phyloP scores from a whole-genome alignment of 2,797 vertebrate species.

The Lacerta agilis region DNA sequence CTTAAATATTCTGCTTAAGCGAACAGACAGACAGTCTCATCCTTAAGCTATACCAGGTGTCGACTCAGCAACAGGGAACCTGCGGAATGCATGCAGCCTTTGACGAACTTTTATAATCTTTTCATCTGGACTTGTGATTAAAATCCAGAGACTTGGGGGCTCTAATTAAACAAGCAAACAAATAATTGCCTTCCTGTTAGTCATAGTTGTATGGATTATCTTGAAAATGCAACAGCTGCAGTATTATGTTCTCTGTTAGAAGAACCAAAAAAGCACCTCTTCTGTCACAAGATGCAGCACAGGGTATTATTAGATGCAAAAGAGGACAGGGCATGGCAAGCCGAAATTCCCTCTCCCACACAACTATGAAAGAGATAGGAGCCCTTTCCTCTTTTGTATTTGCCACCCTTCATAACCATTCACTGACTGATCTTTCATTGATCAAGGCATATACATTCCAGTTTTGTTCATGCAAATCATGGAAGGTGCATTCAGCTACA shows the following conservation, averaged over 20 bases:
- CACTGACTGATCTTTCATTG: not conserved
- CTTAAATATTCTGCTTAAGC: slow-evolving; percentile 35
- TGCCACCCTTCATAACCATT: too few species aligned
- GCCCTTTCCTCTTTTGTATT: too few species aligned
- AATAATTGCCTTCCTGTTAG: not conserved
- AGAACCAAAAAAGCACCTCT: not conserved
- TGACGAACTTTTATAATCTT: not conserved
- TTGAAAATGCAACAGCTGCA: not conserved
- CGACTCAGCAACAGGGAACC: not conserved
- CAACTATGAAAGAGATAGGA: too few species aligned
- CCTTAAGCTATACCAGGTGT: slow-evolving; percentile 15
- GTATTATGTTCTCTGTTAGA: not conserved
- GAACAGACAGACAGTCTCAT: not conserved
- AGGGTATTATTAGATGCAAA: not conserved
- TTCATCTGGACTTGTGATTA: slow-evolving; percentile 2
- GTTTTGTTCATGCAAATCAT: not conserved
- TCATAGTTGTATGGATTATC: not conserved
- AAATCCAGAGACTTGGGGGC: not conserved
- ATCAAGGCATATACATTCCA: not conserved
- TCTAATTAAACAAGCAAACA: not conserved
- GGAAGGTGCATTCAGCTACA: not conserved
- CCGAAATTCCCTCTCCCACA: too few species aligned
- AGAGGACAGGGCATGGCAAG: not conserved
- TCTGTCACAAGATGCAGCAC: not conserved
- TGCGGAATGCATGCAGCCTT: not conserved